phyloP scores from a whole-genome alignment of 2,888 invertebrate genomes.

The Griposia aprilina region DNA sequence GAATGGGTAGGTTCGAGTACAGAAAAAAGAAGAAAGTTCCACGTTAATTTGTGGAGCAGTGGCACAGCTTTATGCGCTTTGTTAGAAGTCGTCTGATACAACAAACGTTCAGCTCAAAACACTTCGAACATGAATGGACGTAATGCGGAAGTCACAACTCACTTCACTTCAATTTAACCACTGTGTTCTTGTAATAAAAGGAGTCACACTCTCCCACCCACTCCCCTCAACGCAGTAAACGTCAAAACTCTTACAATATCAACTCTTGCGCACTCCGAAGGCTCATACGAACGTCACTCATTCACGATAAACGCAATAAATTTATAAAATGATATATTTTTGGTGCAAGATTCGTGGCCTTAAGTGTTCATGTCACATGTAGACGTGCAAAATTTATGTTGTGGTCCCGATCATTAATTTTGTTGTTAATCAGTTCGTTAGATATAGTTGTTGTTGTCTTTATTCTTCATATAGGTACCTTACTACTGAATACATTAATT shows the following conservation, averaged over 20 bases:
- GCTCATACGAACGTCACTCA: slow-evolving; percentile 73
- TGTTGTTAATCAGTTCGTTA: slow-evolving; percentile 61
- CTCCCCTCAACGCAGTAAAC: slow-evolving; percentile 46
- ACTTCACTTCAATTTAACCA: slow-evolving; percentile 62
- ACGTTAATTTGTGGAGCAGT: slow-evolving; percentile 1
- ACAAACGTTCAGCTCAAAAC: slow-evolving; percentile 44
- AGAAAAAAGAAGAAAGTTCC: background rate
- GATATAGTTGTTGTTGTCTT: slow-evolving; percentile 49
- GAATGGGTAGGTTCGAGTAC: background rate
- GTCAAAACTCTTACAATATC: slow-evolving; percentile 58
- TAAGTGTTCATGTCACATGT: slow-evolving; percentile 71
- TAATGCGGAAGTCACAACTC: slow-evolving; percentile 68
- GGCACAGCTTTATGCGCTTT: slow-evolving; percentile 47
- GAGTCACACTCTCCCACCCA: slow-evolving; percentile 53
- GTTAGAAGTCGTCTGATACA: slow-evolving; percentile 44
- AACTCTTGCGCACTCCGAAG: slow-evolving; percentile 61
- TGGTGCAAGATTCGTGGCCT: slow-evolving; percentile 71
- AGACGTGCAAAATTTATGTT: slow-evolving; percentile 65
- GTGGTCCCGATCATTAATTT: slow-evolving; percentile 55
- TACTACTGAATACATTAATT: slow-evolving; percentile 42
- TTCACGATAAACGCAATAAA: slow-evolving; percentile 70
- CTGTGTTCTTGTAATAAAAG: slow-evolving; percentile 64
- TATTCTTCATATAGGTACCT: slow-evolving; percentile 37
- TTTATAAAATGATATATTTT: slow-evolving; percentile 76
- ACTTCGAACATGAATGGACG: slow-evolving; percentile 44